Percentiles rank a stretch among this genome's conserved stretches.
Evolutionary conservation across 2,113 vertebrate species (phyloP).

Genomic region (Tupaia tana): DNA sequence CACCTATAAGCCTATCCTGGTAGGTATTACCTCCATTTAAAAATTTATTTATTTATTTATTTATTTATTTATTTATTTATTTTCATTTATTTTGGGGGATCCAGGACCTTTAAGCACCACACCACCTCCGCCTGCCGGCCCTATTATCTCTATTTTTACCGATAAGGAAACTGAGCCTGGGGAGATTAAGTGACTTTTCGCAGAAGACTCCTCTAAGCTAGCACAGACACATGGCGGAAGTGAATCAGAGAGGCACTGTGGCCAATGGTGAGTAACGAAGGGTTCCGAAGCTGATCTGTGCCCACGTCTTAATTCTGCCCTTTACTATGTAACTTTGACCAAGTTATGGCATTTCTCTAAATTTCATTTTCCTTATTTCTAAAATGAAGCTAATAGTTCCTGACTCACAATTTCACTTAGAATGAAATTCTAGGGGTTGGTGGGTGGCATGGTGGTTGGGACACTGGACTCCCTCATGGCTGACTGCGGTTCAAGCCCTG

Average conservation of each 20-base stretch:
- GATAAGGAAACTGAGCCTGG: neutral
- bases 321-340: neutral
- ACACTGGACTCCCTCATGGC: too few species aligned
- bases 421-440: too few species aligned
- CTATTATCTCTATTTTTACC: neutral
- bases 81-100: too few species aligned
- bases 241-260: neutral
- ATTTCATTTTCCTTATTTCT: conserved; percentile 37
- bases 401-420: too few species aligned
- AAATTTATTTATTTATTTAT: too few species aligned
- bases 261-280: neutral
- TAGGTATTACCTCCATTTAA: neutral
- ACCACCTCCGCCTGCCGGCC: too few species aligned
- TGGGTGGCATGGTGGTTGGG: too few species aligned
- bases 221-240: neutral
- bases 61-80: too few species aligned
- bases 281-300: neutral
- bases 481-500: too few species aligned
- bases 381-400: neutral
- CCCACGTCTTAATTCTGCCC: neutral
- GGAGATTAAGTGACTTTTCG: neutral
- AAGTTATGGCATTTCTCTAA: neutral
- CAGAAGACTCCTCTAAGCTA: neutral
- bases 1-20: neutral
- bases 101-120: too few species aligned